Percentiles rank a stretch among this genome's conserved stretches.
Conservation (phyloP, 2,888 invertebrate genomes). For the Disparrhopalites patrizii region DNA sequence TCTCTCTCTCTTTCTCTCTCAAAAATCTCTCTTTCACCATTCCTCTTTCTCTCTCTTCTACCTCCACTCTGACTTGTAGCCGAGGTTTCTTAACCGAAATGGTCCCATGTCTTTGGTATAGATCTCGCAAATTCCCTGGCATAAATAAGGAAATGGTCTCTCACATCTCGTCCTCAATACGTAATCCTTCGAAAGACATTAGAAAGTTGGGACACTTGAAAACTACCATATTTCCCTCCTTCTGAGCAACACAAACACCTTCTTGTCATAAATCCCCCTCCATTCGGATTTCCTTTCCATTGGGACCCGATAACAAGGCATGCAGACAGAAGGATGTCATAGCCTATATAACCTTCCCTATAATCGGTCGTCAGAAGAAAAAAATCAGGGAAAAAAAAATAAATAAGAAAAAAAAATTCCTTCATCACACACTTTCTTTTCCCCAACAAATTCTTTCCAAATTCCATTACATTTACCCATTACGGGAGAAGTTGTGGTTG, state of each 20-base stretch:
- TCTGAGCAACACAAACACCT: background rate
- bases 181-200: slow-evolving; percentile 25
- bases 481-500: background rate
- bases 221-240: background rate
- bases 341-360: too few relatives aligned
- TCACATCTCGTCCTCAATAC: slow-evolving; percentile 29
- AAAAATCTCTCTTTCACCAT: background rate
- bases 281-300: background rate
- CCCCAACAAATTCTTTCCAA: background rate
- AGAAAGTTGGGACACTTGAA: slow-evolving; percentile 9
- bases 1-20: slow-evolving; percentile 4
- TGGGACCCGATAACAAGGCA: too few relatives aligned
- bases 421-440: background rate
- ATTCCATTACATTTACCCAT: background rate
- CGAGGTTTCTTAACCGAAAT: background rate
- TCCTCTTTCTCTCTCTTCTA: too few relatives aligned
- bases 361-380: too few relatives aligned
- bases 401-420: background rate
- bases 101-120: slow-evolving; percentile 10
- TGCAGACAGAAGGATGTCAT: too few relatives aligned
- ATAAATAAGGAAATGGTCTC: slow-evolving; percentile 47
- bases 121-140: slow-evolving; percentile 24
- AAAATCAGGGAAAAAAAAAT: background rate
- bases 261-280: slow-evolving; percentile 2
- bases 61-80: too few relatives aligned